These are phyloP conservation scores for Patagioenas fasciata DNA, from an alignment of 2,113 vertebrate genomes.

Conservation along the genomic window DNA sequence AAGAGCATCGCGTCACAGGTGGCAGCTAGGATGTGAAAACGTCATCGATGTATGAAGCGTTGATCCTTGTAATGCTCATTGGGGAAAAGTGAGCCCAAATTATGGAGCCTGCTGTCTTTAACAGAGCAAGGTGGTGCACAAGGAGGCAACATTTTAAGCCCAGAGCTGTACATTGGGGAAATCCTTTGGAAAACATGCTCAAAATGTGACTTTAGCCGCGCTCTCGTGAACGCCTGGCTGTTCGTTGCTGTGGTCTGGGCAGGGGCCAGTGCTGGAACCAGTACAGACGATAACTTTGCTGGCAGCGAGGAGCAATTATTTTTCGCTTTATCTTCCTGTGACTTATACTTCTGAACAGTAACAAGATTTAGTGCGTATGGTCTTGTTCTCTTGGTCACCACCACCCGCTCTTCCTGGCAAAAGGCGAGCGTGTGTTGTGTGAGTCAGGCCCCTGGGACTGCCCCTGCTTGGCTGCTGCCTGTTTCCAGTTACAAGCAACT, in stretches of 20 bases:
- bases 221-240: background rate
- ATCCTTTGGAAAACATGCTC: background rate
- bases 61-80: background rate
- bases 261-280: constrained; percentile 39
- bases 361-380: background rate
- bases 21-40: background rate
- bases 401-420: constrained; percentile 34
- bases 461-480: constrained; percentile 32
- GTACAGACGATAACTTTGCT: constrained; percentile 1
- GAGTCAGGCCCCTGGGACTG: constrained; percentile 60
- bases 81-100: background rate
- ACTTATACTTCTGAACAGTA: background rate
- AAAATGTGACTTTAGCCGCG: background rate
- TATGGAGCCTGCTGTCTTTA: background rate
- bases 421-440: background rate
- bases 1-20: background rate
- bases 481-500: background rate
- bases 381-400: constrained; percentile 14
- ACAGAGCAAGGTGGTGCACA: background rate
- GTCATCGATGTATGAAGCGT: background rate
- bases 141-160: background rate
- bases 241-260: constrained; percentile 32
- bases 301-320: constrained; percentile 13
- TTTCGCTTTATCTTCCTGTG: constrained; percentile 41
- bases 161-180: background rate